phyloP scores from a whole-genome alignment of 2,888 invertebrate genomes.

The Limenitis camilla region DNA sequence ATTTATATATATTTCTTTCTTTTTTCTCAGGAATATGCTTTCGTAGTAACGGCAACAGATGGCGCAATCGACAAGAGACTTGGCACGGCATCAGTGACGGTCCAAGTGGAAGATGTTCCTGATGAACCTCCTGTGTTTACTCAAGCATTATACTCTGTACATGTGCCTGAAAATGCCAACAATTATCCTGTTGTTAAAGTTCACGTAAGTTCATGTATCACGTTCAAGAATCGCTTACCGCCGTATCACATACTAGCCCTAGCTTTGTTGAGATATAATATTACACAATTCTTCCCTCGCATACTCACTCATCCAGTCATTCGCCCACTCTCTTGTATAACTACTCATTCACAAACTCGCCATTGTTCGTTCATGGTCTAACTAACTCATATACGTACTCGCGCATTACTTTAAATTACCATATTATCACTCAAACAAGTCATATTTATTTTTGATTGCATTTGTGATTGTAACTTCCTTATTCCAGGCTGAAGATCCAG shows the following conservation, averaged over 20 bases:
- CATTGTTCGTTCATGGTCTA: too few species aligned
- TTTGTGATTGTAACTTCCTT: not conserved
- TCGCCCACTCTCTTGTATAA: too few species aligned
- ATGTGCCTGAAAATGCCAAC: constrained; percentile 88
- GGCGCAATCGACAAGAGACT: constrained; percentile 89
- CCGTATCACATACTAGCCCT: too few species aligned
- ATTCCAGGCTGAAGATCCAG: constrained; percentile 87
- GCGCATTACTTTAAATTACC: too few species aligned
- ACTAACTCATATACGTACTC: too few species aligned
- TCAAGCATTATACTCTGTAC: constrained; percentile 81
- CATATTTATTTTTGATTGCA: too few species aligned
- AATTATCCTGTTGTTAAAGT: constrained; percentile 87
- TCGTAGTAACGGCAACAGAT: constrained; percentile 92
- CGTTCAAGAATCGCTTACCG: not conserved
- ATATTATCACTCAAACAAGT: too few species aligned
- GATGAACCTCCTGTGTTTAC: constrained; percentile 89
- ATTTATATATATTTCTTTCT: not conserved
- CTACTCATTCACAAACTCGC: too few species aligned
- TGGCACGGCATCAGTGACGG: constrained; percentile 90
- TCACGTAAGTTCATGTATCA: constrained; percentile 65
- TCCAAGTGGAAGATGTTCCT: constrained; percentile 84
- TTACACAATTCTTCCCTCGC: too few species aligned
- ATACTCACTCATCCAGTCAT: too few species aligned
- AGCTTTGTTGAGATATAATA: too few species aligned
- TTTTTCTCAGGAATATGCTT: constrained; percentile 80